phyloP scores from a whole-genome alignment of 2,113 vertebrate species.

The Pituophis catenifer region DNA sequence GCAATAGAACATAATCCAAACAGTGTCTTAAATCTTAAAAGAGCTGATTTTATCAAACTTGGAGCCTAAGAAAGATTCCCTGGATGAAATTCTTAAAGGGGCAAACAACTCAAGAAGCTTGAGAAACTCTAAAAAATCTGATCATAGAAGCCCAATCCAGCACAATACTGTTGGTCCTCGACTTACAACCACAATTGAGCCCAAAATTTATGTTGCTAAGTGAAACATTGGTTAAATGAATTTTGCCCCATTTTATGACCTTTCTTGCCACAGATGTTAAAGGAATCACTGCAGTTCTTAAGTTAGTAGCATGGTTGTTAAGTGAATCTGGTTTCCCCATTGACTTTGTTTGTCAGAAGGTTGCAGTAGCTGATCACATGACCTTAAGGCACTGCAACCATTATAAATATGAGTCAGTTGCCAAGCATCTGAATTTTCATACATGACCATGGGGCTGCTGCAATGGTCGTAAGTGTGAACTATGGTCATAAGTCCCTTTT shows the following conservation, averaged over 20 bases:
- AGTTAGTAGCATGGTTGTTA: too few relatives aligned
- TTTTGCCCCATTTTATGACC: background rate
- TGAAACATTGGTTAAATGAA: background rate
- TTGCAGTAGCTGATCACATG: too few relatives aligned
- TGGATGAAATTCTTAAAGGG: background rate
- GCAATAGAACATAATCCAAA: background rate
- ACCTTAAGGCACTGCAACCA: background rate
- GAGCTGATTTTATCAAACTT: background rate
- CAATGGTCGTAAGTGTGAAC: background rate
- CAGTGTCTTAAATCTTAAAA: too few relatives aligned
- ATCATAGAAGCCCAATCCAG: background rate
- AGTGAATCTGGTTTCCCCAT: too few relatives aligned
- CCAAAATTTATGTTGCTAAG: background rate
- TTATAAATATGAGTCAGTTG: background rate
- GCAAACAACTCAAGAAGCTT: background rate
- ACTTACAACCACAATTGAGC: background rate
- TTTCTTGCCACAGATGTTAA: background rate
- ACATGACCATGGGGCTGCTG: background rate
- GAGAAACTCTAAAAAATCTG: background rate
- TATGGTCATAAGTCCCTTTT: background rate
- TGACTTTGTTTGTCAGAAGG: too few relatives aligned
- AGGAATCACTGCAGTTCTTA: too few relatives aligned
- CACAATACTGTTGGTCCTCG: background rate
- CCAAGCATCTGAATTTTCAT: background rate
- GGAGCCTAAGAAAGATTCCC: background rate